Evolutionary conservation across 2,797 vertebrate species (phyloP).

Genomic region (Girardinus metallicus): DNA sequence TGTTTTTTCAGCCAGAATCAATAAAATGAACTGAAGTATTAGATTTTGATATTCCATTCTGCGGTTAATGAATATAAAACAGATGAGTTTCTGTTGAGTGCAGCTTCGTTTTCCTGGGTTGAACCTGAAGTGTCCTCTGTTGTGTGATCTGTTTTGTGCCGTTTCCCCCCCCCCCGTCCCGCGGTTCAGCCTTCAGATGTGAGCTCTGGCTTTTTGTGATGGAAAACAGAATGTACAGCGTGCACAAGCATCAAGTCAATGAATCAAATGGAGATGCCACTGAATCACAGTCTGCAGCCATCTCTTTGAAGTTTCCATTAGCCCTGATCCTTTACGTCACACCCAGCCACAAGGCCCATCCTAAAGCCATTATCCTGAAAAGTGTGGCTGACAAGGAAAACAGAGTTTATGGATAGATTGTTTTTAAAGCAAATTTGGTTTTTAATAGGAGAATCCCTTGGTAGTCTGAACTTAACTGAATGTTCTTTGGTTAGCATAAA

Average conservation of each 20-base stretch:
- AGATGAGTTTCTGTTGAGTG: neutral
- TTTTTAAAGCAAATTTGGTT: slow-evolving; percentile 22
- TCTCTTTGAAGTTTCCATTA: slow-evolving; percentile 83
- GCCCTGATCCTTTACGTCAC: slow-evolving; percentile 77
- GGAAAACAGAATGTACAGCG: slow-evolving; percentile 37
- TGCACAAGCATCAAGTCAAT: slow-evolving; percentile 63
- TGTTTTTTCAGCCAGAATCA: neutral
- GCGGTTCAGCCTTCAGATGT: slow-evolving; percentile 41
- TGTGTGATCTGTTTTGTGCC: slow-evolving; percentile 19
- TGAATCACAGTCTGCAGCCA: slow-evolving; percentile 67
- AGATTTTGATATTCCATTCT: neutral
- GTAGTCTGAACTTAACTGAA: slow-evolving; percentile 28
- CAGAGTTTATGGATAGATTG: slow-evolving; percentile 28
- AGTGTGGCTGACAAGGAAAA: slow-evolving; percentile 43
- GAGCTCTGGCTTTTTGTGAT: slow-evolving; percentile 59
- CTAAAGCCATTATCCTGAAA: slow-evolving; percentile 74
- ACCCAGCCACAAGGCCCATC: slow-evolving; percentile 67
- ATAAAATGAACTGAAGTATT: neutral
- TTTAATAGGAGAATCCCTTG: slow-evolving; percentile 32
- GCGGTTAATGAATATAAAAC: neutral
- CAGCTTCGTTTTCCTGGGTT: neutral
- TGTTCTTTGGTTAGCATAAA: slow-evolving; percentile 35
- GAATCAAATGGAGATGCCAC: slow-evolving; percentile 74
- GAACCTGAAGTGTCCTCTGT: neutral
- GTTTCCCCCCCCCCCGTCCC: slow-evolving; percentile 44